A percentile compares a stretch with the other conserved stretches of the same genome.
phyloP scores from a whole-genome alignment of 2,113 vertebrate genomes.

The Theristicus caerulescens region DNA sequence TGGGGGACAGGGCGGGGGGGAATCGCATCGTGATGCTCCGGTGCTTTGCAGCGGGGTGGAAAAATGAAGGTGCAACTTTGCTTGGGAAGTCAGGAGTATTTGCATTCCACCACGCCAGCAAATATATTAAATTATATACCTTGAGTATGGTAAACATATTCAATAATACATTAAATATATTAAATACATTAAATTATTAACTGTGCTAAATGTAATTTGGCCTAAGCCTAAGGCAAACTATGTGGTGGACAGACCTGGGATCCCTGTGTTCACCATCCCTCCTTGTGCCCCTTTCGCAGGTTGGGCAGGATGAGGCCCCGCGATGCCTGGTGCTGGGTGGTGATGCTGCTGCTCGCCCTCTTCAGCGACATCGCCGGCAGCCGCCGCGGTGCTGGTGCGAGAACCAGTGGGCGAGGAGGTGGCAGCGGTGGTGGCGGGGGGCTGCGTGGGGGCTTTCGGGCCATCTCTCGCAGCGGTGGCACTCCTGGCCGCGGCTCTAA shows the following conservation, averaged over 20 bases:
- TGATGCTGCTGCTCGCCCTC: conserved; percentile 24
- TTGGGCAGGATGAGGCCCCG: conserved; percentile 2
- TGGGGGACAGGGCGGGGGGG: accelerated
- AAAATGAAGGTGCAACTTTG: accelerated
- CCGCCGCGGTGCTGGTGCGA: neutral
- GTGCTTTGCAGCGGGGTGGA: neutral
- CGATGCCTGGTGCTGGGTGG: neutral
- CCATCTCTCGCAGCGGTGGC: neutral
- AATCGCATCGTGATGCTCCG: neutral
- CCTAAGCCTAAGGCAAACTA: neutral
- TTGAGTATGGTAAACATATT: neutral
- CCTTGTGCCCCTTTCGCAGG: neutral
- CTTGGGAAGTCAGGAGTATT: accelerated
- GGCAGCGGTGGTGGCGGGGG: neutral
- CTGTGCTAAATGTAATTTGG: no score
- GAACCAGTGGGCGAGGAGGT: neutral
- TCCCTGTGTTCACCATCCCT: accelerated
- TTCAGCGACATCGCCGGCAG: neutral
- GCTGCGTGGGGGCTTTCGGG: neutral
- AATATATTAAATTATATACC: no score
- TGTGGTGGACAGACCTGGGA: accelerated
- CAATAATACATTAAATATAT: no score
- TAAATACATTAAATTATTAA: neutral
- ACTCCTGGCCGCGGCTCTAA: neutral
- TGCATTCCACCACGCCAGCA: no score